phyloP scores from a whole-genome alignment of 2,113 vertebrate species.

The Gallinago jamesoni region DNA sequence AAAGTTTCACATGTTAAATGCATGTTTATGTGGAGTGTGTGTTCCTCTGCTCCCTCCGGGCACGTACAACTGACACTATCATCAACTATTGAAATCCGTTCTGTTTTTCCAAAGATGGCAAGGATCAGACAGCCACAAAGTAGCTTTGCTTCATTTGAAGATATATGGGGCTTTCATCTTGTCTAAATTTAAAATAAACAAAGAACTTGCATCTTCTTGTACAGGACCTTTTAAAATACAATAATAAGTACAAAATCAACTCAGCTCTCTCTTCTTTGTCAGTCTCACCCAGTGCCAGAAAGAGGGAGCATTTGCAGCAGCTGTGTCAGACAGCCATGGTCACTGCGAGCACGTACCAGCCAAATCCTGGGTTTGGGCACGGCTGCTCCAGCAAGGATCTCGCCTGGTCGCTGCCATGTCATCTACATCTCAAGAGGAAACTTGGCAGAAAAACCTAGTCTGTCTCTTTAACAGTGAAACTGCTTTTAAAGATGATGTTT shows the following conservation, averaged over 20 bases:
- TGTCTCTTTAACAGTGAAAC: background rate
- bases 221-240: background rate
- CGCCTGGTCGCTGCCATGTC: background rate
- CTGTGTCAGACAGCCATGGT: background rate
- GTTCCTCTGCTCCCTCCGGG: background rate
- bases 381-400: background rate
- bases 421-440: background rate
- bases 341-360: background rate
- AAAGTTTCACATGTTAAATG: background rate
- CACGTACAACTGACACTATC: fast-evolving
- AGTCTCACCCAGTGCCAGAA: background rate
- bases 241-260: background rate
- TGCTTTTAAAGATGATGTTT: background rate
- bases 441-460: background rate
- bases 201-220: too few relatives aligned
- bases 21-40: fast-evolving
- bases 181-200: background rate
- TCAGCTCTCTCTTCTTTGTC: background rate
- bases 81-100: background rate
- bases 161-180: background rate
- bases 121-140: background rate
- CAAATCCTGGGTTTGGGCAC: fast-evolving
- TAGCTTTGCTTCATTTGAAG: background rate
- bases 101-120: background rate
- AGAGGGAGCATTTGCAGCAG: background rate